Evolutionary conservation across 2,888 invertebrate species (phyloP).

Genomic region (Drosophila acutilabella): DNA sequence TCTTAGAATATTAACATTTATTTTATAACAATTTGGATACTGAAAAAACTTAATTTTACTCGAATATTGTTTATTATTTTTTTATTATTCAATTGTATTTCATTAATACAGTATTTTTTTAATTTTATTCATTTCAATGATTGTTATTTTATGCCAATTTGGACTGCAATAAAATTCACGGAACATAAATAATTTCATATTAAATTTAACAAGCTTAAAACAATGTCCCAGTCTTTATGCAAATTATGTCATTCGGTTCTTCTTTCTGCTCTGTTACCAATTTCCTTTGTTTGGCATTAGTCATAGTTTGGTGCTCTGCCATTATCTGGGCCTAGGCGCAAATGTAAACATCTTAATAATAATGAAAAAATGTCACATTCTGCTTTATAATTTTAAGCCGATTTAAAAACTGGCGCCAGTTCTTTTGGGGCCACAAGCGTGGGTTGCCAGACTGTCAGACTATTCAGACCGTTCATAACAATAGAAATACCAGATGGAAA

Average conservation of each 20-base stretch:
- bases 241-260: slow-evolving; percentile 39
- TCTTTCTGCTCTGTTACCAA: not conserved
- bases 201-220: slow-evolving; percentile 20
- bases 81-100: not conserved
- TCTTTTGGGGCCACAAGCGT: slow-evolving; percentile 29
- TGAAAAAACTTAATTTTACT: slow-evolving; percentile 1
- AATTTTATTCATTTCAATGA: slow-evolving; percentile 3
- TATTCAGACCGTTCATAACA: slow-evolving; percentile 38
- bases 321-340: slow-evolving; percentile 40
- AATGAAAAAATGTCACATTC: slow-evolving; percentile 61
- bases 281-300: slow-evolving; percentile 2
- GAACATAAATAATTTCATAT: slow-evolving; percentile 7
- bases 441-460: slow-evolving; percentile 36
- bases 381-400: slow-evolving; percentile 72
- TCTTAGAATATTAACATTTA: no score
- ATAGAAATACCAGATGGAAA: slow-evolving; percentile 45
- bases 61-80: slow-evolving; percentile 1
- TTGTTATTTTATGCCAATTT: not conserved
- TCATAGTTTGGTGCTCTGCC: slow-evolving; percentile 24
- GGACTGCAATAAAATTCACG: not conserved
- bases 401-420: slow-evolving; percentile 75
- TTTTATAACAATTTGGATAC: no score
- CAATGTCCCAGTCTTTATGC: slow-evolving; percentile 25
- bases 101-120: not conserved
- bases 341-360: slow-evolving; percentile 73